These are phyloP conservation scores for Strigamia crassipes DNA, from an alignment of 2,888 invertebrate species.

Conservation along the genomic window DNA sequence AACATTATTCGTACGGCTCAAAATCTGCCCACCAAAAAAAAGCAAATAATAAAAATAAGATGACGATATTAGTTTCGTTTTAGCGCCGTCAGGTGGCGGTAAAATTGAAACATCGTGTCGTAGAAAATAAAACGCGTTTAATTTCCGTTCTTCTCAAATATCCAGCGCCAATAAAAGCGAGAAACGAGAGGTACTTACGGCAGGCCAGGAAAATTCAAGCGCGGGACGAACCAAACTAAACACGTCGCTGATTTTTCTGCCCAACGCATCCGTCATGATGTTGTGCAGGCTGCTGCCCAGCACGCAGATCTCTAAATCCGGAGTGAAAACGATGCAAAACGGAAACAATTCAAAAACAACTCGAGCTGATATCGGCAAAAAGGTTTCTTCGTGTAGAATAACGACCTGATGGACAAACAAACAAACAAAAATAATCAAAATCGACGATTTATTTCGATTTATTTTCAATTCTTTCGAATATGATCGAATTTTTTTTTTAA, in stretches of 20 bases:
- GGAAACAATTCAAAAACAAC: constrained; percentile 96
- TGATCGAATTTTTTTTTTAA: neutral
- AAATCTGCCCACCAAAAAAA: constrained; percentile 68
- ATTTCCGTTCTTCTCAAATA: neutral
- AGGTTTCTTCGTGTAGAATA: constrained; percentile 21
- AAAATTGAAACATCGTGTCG: too few relatives aligned
- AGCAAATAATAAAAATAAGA: neutral
- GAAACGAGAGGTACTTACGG: constrained; percentile 68
- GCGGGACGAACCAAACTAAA: constrained; percentile 90
- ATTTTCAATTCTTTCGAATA: too few relatives aligned
- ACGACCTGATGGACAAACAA: neutral
- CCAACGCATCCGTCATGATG: constrained; percentile 82
- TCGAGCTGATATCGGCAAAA: constrained; percentile 77
- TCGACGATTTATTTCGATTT: too few relatives aligned
- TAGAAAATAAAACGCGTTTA: neutral
- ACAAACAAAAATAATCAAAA: neutral
- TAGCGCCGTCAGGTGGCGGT: too few relatives aligned
- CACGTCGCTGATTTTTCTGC: constrained; percentile 87
- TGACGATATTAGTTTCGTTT: too few relatives aligned
- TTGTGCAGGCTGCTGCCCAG: constrained; percentile 78
- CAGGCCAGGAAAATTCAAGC: constrained; percentile 91
- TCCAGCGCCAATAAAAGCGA: neutral
- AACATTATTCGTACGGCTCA: constrained; percentile 94
- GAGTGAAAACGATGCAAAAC: constrained; percentile 96
- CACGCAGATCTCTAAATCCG: constrained; percentile 82